phyloP scores from a whole-genome alignment of 2,888 invertebrate genomes.

The Trypoxylon attenuatum region DNA sequence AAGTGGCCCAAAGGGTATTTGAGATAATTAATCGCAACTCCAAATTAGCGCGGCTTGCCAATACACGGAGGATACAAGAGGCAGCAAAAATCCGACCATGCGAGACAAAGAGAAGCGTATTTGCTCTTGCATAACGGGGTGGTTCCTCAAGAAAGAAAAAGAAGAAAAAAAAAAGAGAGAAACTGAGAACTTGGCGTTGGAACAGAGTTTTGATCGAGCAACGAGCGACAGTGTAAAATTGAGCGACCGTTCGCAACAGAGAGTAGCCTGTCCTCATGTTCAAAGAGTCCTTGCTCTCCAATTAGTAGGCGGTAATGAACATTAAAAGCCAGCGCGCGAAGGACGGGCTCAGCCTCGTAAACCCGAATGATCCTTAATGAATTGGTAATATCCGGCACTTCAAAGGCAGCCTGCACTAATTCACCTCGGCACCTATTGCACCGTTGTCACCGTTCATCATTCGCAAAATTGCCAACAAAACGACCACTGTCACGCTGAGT shows the following conservation, averaged over 20 bases:
- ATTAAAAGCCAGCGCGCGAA: conserved; percentile 2
- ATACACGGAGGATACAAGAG: not conserved
- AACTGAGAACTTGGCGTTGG: too few relatives aligned
- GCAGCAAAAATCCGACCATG: not conserved
- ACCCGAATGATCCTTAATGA: not conserved
- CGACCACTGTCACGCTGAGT: too few relatives aligned
- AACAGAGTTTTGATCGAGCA: not conserved
- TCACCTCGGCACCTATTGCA: too few relatives aligned
- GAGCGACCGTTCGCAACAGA: not conserved
- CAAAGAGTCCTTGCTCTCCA: conserved; percentile 17
- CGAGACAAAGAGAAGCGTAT: too few relatives aligned
- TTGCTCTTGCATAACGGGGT: too few relatives aligned
- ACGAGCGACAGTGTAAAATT: not conserved
- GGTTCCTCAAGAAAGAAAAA: conserved; percentile 7
- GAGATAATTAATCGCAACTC: conserved; percentile 40
- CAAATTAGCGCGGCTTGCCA: conserved; percentile 13
- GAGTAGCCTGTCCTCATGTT: not conserved
- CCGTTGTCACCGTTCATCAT: too few relatives aligned
- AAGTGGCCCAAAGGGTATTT: conserved; percentile 23
- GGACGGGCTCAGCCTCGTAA: not conserved
- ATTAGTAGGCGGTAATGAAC: conserved; percentile 13
- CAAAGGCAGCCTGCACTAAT: not conserved
- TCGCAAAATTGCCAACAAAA: too few relatives aligned
- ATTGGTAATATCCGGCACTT: not conserved
- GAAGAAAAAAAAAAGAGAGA: not conserved